Evolutionary conservation across 2,113 vertebrate genomes (phyloP), one percentile per base, ranked within the genome.

Genomic region (Porphyrio hochstetteri): DNA sequence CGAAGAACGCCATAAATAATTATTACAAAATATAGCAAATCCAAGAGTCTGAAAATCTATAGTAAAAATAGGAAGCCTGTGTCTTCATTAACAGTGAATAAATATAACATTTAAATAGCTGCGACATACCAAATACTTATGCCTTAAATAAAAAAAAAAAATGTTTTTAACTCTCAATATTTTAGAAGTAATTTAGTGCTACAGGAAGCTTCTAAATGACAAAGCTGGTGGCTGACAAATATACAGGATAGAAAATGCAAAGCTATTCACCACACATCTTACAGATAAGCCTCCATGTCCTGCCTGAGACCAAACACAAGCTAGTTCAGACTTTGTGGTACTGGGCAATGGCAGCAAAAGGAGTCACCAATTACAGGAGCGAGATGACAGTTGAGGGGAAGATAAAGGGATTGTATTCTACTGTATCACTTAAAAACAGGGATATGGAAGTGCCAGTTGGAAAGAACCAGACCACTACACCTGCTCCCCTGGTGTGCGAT

Each of bases 21-120:
- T 87, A 74, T 91, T 97, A 96, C 33, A 94, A 96, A 96, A 95
- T 64, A 55, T 0, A 83, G 36, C 56, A 68, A 46, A 57, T 85
- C 91, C 24, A 31, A 57, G 65, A 68, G 5, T 50, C 61, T 61
- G 69, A 72, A 80, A 92, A 82, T 36, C 35, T 79, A 68, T 16
- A 65, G 67, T 57, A 87, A 93, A 96, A 95, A 91, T 33, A 93
- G 40, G 48, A 50, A 92, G 74, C 50, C 61, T 36, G 88, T 92
- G 88, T 83, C 80, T 91, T 95, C 70, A 0, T 82, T 84, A 97
- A 86, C 55, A 91, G 27, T 84, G 48, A 96, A 96, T 97, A 96
- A 95, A 96, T 96, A 97, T 50, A 95, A 95, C 67, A 93, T 93
- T 96, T 97, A 96, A 96, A 96, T 95, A 96, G 63, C 63, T 89